These are phyloP conservation scores for Coecobrya sp. DNA, from an alignment of 2,888 invertebrate genomes.

Conservation along the genomic window DNA sequence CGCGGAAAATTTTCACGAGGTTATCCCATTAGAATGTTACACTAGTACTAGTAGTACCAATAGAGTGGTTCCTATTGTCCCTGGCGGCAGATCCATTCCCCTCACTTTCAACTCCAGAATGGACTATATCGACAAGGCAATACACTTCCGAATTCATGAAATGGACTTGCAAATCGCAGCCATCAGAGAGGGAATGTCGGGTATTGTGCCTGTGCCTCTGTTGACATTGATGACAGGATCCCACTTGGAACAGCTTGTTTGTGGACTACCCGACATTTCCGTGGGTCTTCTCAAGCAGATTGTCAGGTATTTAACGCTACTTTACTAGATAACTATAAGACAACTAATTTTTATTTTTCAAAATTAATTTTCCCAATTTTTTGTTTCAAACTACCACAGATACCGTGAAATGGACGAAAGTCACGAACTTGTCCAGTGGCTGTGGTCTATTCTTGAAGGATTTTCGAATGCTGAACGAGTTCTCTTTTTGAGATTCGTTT, in stretches of 20 bases:
- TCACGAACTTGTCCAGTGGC: slow-evolving; percentile 90
- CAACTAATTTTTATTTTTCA: too few species aligned
- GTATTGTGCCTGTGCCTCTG: slow-evolving; percentile 90
- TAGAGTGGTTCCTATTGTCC: slow-evolving; percentile 90
- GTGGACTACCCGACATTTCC: slow-evolving; percentile 90
- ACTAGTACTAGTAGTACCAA: slow-evolving; percentile 91
- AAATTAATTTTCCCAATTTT: too few species aligned
- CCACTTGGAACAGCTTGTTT: slow-evolving; percentile 90
- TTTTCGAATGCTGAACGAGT: slow-evolving; percentile 91
- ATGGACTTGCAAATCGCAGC: slow-evolving; percentile 90
- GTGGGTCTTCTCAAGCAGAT: slow-evolving; percentile 90
- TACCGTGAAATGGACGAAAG: slow-evolving; percentile 91
- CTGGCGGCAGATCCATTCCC: slow-evolving; percentile 90
- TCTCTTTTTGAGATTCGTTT: slow-evolving; percentile 91
- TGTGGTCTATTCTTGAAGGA: slow-evolving; percentile 90
- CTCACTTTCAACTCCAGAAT: slow-evolving; percentile 90
- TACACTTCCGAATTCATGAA: slow-evolving; percentile 90
- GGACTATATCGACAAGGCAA: slow-evolving; percentile 90
- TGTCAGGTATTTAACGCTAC: slow-evolving; percentile 89
- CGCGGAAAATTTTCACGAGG: slow-evolving; percentile 90
- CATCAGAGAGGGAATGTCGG: slow-evolving; percentile 90
- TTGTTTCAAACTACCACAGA: slow-evolving; percentile 87
- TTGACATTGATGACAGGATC: slow-evolving; percentile 90
- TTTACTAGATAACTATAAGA: not conserved
- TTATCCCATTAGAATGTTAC: slow-evolving; percentile 90